Base-by-base conservation (phyloP, 2,797 vertebrate genomes). In the Arremon brunneinucha region DNA sequence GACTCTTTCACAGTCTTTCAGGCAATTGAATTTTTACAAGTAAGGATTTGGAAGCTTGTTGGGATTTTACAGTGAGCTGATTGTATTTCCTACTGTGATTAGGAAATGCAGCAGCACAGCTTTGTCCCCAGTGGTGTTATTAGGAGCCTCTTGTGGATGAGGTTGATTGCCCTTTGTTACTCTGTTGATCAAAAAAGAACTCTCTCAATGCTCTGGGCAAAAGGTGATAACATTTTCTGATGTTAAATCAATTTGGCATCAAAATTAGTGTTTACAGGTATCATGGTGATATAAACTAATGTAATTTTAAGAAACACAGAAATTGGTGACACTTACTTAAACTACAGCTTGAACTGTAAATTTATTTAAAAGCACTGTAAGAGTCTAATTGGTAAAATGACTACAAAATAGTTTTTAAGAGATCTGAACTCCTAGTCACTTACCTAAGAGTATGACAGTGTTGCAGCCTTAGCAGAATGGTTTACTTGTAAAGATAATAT, bases 341-440 rank as follows among this genome's bases (percentile, higher is more conserved):
- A 14, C 23, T 50, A 21, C 11, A 55, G 0, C 14, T 62, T 11
- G 14, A 83, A 14, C 30, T 55, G 26, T 59, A 37, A 44, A 74
- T 34, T 55, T 67, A 37, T 62, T 55, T 76, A 35, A 63, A 84
- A 82, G 18, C 22, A 24, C 4, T 12, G 0, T 26, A 56, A 19
- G 41, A 65, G 6, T 68, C 26, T 69, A 14, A 21, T 53, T 44
- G 68, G 16, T 59, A 75, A 68, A 70, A 72, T 27, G 1, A 63
- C 26, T 77, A 12, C 19, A n/a, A 68, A 83, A 57, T 37, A 59
- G 28, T 18, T 52, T 59, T 74, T 1, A 46, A 64, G 77, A 49
- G 6, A 6, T 80, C 32, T 0, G 0, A 70, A 63, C 5, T 27
- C 6, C 3, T n/a, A 23, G 13, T 57, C 22, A 20, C 9, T 75